Percentiles rank a stretch among this genome's conserved stretches.
phyloP scores from a whole-genome alignment of 2,888 invertebrate species.

The Cremastinae sp. region DNA sequence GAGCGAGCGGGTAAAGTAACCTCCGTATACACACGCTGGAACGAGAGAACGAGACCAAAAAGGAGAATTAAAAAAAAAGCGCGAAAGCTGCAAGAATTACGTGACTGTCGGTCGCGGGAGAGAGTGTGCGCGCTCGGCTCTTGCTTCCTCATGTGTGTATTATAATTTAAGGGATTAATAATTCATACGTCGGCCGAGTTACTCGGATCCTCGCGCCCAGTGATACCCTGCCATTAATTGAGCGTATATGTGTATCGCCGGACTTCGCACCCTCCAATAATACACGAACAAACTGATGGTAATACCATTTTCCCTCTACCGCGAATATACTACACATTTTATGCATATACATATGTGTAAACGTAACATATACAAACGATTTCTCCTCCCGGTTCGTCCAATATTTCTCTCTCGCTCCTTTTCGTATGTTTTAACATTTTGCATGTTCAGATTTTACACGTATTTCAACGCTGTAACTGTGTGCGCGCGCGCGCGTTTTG shows the following conservation, averaged over 20 bases:
- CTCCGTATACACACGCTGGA: slow-evolving; percentile 38
- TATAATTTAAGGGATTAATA: slow-evolving; percentile 73
- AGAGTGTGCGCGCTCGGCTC: neutral
- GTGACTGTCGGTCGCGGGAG: slow-evolving; percentile 47
- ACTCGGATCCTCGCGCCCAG: slow-evolving; percentile 54
- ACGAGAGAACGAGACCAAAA: slow-evolving; percentile 33
- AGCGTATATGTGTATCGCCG: slow-evolving; percentile 28
- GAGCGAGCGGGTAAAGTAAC: slow-evolving; percentile 6
- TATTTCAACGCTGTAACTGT: too few species aligned
- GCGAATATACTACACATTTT: neutral
- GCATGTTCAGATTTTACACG: neutral
- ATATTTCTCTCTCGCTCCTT: slow-evolving; percentile 32
- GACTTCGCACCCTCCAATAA: slow-evolving; percentile 42
- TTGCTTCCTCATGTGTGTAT: slow-evolving; percentile 48
- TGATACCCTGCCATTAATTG: slow-evolving; percentile 63
- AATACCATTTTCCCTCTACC: neutral
- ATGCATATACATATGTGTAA: too few species aligned
- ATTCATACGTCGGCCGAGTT: slow-evolving; percentile 69
- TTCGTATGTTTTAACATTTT: neutral
- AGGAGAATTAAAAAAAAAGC: slow-evolving; percentile 10
- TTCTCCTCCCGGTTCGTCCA: slow-evolving; percentile 35
- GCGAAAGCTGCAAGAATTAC: slow-evolving; percentile 39
- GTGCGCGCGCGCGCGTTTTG: neutral
- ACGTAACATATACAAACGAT: slow-evolving; percentile 1
- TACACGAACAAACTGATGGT: slow-evolving; percentile 8